Evolutionary conservation across 2,113 vertebrate species (phyloP), one percentile per base, ranked within the genome.

Genomic region (Grantiella picta): DNA sequence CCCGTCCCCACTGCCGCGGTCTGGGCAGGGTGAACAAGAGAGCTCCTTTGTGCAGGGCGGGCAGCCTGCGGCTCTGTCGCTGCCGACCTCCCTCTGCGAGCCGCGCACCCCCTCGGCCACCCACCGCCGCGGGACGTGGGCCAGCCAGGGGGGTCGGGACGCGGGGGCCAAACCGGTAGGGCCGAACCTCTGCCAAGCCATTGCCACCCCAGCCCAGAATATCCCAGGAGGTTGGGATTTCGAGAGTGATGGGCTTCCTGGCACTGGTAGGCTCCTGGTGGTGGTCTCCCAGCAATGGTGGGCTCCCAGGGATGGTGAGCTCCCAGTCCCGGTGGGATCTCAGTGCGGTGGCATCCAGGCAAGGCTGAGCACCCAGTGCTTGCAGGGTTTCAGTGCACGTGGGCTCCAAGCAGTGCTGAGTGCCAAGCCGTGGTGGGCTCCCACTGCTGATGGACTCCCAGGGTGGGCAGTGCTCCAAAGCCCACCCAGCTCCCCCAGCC

Each of bases 41-140:
- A 3, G 8, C 33, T 88, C 86, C 76, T 96, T 96, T 96, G 92
- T 96, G 83, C 64, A 22, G 54, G 31, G n/a, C 5, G 0, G 36
- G 24, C 35, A 4, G 38, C 2, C 1, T 0, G 22, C 11, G 15
- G 40, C 45, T 10, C 40, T 8, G 64, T 40, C 80, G 63, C n/a
- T 72, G 89, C 57, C 93, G 57, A 21, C 35, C 13, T 24, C 45
- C 21, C 38, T 38, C 38, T 38, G 38, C 38, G 38, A 38, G 38
- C 38, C 38, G 38, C 38, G 12, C 38, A 38, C 38, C 47, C 9
- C 15, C 33, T 19, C 0, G 11, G 31, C 80, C 89, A 71, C 45
- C 52, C 85, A 5, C 27, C 0, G 2, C 23, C 36, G 2, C 1
- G 49, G 89, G 44, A 54, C 17, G 17, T 4, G 36, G 6, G 35